phyloP scores from a whole-genome alignment of 2,113 vertebrate species.

The Sorex fumeus region DNA sequence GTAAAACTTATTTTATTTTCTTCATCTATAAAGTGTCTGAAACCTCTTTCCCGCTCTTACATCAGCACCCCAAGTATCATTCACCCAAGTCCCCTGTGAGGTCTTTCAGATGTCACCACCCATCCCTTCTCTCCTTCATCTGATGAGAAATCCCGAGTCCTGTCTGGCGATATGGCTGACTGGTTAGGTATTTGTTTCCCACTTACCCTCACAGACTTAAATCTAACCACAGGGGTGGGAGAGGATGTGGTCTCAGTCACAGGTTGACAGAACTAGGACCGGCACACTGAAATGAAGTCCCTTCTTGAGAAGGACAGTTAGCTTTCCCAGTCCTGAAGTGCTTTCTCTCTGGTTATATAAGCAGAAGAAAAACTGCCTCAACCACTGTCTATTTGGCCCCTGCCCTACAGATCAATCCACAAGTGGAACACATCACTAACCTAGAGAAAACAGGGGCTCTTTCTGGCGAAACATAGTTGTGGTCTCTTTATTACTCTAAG shows the following conservation, averaged over 20 bases:
- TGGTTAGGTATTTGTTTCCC: background rate
- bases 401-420: background rate
- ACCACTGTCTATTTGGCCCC: background rate
- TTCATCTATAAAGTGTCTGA: background rate
- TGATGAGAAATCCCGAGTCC: conserved; percentile 11
- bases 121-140: background rate
- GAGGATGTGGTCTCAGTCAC: background rate
- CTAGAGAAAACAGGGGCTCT: background rate
- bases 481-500: background rate
- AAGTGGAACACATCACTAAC: background rate
- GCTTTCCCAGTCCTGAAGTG: background rate
- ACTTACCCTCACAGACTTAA: too few species aligned
- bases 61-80: background rate
- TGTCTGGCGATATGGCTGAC: background rate
- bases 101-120: background rate
- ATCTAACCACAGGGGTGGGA: background rate
- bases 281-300: background rate
- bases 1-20: conserved; percentile 21
- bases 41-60: background rate
- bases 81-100: background rate
- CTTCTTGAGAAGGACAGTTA: background rate
- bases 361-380: background rate
- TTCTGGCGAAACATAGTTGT: background rate
- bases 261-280: background rate
- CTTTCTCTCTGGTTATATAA: background rate